Evolutionary conservation across 1,140 invertebrate species (phyloP), one percentile per base, ranked within the genome.

Genomic region (Danaus plexippus): DNA sequence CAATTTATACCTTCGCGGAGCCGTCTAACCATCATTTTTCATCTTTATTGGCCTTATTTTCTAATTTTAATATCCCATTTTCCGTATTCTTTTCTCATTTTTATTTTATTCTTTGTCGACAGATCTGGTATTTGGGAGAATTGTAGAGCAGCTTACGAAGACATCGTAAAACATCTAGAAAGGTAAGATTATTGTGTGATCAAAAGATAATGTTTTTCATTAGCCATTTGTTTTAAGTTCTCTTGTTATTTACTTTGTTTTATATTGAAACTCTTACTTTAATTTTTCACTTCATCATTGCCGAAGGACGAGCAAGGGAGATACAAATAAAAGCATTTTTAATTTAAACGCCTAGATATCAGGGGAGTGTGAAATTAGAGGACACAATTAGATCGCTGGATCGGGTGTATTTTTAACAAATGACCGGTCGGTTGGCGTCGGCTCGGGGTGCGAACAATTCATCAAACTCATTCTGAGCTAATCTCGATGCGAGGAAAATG

Each of bases 111-210:
- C 59, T 80, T 82, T 87, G 82, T 90, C 85, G 88, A 83, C 90
- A 95, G 95, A 88, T 95, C 94, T 78, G 94, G 94, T 73, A 94
- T 96, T 82, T 97, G 95, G 95, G 95, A 97, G 89, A 96, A 96
- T 88, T 96, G 95, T 89, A 91, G 95, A 85, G 94, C 94, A 64
- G 94, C 94, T 71, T 96, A 96, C 85, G 95, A 96, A 88, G 95
- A 96, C 87, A 95, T 96, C 83, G 94, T 96, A 51, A 96, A 96
- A 90, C 95, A 96, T 81, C 91, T 96, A 73, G 94, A 96, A 91
- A 94, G 95, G 92, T 95, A 92, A 89, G 92, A 79, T 32, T 32
- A 32, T 8, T 32, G 22, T 32, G 4, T 32, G 22, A 32, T 32
- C 22, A 32, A 32, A 32, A 8, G 22, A 32, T 32, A 32, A 8